phyloP scores from a whole-genome alignment of 2,797 vertebrate genomes.

The Eurystomus glaucurus region DNA sequence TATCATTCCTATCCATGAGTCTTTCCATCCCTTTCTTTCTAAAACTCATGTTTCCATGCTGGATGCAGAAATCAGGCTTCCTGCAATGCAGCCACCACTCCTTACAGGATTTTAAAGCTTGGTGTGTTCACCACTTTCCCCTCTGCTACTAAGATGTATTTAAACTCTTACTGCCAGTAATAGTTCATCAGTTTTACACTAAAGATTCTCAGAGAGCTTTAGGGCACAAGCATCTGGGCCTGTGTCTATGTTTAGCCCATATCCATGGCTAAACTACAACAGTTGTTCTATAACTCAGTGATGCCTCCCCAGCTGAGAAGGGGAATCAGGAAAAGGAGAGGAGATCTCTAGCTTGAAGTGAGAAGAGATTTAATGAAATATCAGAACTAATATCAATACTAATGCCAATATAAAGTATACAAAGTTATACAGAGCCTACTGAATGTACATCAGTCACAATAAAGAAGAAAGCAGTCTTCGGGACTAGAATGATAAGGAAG shows the following conservation, averaged over 20 bases:
- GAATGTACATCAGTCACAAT: background rate
- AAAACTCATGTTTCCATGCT: accelerated
- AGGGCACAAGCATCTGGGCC: background rate
- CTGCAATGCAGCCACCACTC: accelerated
- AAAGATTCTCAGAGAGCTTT: background rate
- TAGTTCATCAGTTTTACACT: background rate
- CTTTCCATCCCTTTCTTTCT: background rate
- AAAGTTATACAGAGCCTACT: background rate
- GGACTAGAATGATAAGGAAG: no score
- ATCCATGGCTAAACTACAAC: background rate
- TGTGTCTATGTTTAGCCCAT: no score
- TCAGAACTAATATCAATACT: background rate
- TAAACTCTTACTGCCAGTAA: background rate
- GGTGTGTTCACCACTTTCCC: background rate
- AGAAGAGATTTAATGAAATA: background rate
- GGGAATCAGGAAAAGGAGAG: background rate
- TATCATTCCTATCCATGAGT: accelerated
- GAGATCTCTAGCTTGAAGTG: background rate
- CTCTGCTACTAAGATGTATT: background rate
- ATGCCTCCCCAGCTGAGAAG: background rate
- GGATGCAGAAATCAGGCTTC: background rate
- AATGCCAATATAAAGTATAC: background rate
- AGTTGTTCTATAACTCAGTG: background rate
- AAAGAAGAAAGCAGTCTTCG: no score
- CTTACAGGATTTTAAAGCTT: accelerated